These are phyloP conservation scores for Hirtodrosophila histrioides DNA, from an alignment of 2,888 invertebrate genomes.

Conservation along the genomic window DNA sequence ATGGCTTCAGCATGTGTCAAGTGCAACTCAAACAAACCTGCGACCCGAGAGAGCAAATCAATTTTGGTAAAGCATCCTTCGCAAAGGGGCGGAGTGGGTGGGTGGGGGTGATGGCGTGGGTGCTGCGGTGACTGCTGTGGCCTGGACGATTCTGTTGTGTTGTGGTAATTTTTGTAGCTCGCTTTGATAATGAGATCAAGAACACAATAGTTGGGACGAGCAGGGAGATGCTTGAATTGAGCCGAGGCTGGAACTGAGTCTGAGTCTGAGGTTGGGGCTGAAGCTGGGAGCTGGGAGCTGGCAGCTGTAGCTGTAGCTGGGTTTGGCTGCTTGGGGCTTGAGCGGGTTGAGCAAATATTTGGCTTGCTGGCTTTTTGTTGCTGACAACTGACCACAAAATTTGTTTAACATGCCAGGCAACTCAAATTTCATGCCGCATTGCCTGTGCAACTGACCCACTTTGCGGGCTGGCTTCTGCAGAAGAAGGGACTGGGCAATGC, in stretches of 20 bases:
- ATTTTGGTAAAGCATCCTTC: conserved; percentile 41
- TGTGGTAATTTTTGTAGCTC: conserved; percentile 55
- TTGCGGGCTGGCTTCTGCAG: conserved; percentile 11
- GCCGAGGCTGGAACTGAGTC: neutral
- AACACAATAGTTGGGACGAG: conserved; percentile 41
- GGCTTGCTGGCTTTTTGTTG: conserved; percentile 60
- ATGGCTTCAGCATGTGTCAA: conserved; percentile 75
- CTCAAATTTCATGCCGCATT: conserved; percentile 76
- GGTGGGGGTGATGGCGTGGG: too few relatives aligned
- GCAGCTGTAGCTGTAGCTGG: too few relatives aligned
- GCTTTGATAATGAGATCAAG: conserved; percentile 73
- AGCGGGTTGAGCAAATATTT: conserved; percentile 72
- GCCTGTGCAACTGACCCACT: conserved; percentile 65
- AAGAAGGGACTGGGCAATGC: conserved; percentile 14
- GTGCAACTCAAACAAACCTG: conserved; percentile 70
- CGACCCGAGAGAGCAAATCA: conserved; percentile 59
- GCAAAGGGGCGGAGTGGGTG: too few relatives aligned
- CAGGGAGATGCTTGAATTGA: conserved; percentile 2
- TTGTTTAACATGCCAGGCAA: conserved; percentile 65
- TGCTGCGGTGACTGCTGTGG: conserved; percentile 7
- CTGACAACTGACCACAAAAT: conserved; percentile 75
- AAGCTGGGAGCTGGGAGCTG: too few relatives aligned
- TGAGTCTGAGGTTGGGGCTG: conserved; percentile 5
- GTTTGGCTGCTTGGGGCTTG: conserved; percentile 9
- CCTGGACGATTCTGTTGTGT: conserved; percentile 28